Percentiles rank a stretch among this genome's conserved stretches.
Evolutionary conservation across 2,113 vertebrate genomes (phyloP).

Genomic region (Apaloderma vittatum): DNA sequence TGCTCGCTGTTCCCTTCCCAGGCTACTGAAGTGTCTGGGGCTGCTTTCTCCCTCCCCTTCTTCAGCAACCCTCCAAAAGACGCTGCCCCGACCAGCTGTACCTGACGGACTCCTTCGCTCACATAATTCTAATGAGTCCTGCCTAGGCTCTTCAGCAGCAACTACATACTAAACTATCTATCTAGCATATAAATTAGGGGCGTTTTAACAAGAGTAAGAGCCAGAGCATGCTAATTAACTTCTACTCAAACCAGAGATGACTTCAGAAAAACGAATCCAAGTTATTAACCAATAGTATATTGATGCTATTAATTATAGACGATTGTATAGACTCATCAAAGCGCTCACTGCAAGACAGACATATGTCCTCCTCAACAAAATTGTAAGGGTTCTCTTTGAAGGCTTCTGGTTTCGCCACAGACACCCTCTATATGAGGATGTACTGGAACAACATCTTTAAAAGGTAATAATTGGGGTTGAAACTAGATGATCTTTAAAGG

Average conservation of each 20-base stretch:
- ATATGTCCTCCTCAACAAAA: background rate
- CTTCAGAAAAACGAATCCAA: background rate
- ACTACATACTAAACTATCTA: background rate
- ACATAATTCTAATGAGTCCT: background rate
- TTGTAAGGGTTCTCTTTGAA: background rate
- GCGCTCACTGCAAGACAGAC: background rate
- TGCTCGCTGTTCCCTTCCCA: background rate
- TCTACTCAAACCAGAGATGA: background rate
- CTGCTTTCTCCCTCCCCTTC: background rate
- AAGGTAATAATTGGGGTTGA: background rate
- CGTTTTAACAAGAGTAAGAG: background rate
- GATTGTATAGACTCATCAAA: background rate
- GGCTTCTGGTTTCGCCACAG: background rate
- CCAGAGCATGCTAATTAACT: background rate
- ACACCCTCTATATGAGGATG: background rate
- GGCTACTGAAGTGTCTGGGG: background rate
- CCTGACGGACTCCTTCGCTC: background rate
- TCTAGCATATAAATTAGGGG: rapidly evolving
- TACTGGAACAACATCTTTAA: background rate
- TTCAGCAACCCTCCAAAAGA: background rate
- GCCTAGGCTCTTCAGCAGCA: background rate
- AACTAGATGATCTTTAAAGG: too few species aligned
- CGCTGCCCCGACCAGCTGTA: rapidly evolving
- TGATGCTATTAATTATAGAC: background rate
- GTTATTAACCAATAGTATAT: background rate